A percentile compares a stretch with the other conserved stretches of the same genome.
Evolutionary conservation across 1,140 invertebrate species (phyloP).

Genomic region (Drosophila lini): DNA sequence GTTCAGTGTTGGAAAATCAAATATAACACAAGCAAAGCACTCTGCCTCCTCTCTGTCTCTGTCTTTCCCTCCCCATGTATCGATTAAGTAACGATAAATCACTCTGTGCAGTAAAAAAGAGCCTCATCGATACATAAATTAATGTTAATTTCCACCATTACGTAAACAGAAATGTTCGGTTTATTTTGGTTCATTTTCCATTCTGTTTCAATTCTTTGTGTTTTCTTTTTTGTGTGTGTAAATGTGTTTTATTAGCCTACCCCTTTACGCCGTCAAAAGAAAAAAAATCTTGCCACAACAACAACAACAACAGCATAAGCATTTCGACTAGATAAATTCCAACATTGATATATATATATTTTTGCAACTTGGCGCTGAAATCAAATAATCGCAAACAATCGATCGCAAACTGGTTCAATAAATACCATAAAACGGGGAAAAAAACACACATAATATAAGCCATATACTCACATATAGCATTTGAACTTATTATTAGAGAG

Average conservation of each 20-base stretch:
- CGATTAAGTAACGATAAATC: constrained; percentile 42
- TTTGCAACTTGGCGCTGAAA: constrained; percentile 83
- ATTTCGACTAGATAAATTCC: constrained; percentile 60
- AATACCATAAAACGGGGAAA: constrained; percentile 45
- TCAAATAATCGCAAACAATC: constrained; percentile 79
- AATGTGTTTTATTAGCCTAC: constrained; percentile 49
- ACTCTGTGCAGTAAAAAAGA: constrained; percentile 19
- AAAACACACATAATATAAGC: constrained; percentile 57
- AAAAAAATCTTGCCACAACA: constrained; percentile 2
- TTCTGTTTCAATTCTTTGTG: constrained; percentile 27
- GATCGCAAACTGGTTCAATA: constrained; percentile 46
- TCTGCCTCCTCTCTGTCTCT: background rate
- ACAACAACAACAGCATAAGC: constrained; percentile 31
- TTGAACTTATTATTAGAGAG: constrained; percentile 21
- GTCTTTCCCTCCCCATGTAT: constrained; percentile 4
- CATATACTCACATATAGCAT: constrained; percentile 22
- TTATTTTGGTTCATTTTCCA: constrained; percentile 43
- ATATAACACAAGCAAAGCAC: constrained; percentile 1
- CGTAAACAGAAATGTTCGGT: constrained; percentile 33
- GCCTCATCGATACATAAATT: constrained; percentile 44
- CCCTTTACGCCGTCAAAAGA: background rate
- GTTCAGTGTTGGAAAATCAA: constrained; percentile 13
- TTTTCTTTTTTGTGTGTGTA: constrained; percentile 32
- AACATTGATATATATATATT: constrained; percentile 46
- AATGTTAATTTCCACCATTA: constrained; percentile 49